These are phyloP conservation scores for Automeris io DNA, from an alignment of 2,888 invertebrate species.

Conservation along the genomic window DNA sequence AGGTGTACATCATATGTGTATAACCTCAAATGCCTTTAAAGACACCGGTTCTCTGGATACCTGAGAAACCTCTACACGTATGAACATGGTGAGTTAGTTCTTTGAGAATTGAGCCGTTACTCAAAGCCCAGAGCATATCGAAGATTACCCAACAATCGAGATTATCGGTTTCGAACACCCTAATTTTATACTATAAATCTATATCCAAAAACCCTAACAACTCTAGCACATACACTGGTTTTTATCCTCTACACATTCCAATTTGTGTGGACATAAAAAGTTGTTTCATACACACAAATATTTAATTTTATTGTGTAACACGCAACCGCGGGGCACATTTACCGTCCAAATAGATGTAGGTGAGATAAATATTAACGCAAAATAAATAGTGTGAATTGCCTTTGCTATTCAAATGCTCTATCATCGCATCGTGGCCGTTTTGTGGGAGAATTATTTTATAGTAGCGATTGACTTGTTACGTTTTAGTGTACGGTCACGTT, in stretches of 20 bases:
- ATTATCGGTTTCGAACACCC: no score
- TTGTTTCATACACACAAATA: background rate
- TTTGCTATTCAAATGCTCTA: constrained; percentile 1
- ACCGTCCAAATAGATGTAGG: background rate
- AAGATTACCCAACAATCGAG: no score
- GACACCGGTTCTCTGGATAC: no score
- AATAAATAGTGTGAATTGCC: constrained; percentile 7
- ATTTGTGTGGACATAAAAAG: constrained; percentile 1
- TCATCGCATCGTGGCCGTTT: constrained; percentile 8
- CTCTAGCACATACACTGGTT: background rate
- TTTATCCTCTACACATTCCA: background rate
- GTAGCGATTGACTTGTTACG: background rate
- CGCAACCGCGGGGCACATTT: background rate
- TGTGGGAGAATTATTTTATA: constrained; percentile 7
- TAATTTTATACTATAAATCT: no score
- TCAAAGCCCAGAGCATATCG: no score
- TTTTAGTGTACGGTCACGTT: background rate
- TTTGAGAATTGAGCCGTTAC: no score
- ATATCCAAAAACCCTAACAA: no score
- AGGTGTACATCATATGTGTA: no score
- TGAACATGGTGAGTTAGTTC: no score
- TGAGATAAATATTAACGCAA: constrained; percentile 9
- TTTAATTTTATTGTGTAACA: constrained; percentile 5
- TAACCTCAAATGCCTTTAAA: no score
- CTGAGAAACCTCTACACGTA: no score